These are phyloP conservation scores for Caloenas nicobarica DNA, from an alignment of 2,113 vertebrate species.

Conservation along the genomic window DNA sequence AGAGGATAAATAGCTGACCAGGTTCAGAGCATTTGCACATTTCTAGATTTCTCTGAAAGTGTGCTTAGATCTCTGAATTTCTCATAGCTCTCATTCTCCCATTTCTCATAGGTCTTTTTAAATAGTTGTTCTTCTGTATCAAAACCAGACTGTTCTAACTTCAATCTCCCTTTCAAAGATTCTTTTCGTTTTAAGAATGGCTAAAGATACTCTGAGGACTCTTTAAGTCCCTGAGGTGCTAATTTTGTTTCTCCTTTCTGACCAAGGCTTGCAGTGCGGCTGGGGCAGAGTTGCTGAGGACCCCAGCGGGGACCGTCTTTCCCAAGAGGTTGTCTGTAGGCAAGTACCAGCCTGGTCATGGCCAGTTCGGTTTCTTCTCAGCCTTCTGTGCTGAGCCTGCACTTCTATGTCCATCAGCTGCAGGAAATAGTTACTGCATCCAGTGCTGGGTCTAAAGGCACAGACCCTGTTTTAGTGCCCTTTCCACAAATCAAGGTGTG, in stretches of 20 bases:
- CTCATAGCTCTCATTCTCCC: background rate
- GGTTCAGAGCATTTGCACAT: background rate
- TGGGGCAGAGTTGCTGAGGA: background rate
- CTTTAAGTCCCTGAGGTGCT: background rate
- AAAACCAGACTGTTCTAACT: background rate
- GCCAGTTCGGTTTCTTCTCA: background rate
- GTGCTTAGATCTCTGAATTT: background rate
- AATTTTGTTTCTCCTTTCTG: background rate
- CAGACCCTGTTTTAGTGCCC: background rate
- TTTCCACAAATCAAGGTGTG: background rate
- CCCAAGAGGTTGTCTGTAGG: background rate
- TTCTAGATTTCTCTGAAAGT: background rate
- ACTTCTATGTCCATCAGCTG: background rate
- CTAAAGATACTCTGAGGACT: background rate
- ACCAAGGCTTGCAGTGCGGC: background rate
- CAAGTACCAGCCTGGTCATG: background rate
- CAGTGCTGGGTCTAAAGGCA: background rate
- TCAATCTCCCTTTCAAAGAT: slow-evolving; percentile 10
- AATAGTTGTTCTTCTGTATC: background rate
- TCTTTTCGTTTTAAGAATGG: background rate
- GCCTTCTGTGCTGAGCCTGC: too few species aligned
- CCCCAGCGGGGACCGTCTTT: background rate
- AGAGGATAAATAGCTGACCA: background rate
- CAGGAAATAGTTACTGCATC: background rate
- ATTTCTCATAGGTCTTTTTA: background rate